Base-by-base conservation (phyloP, 2,113 vertebrate genomes). In the Chinchilla lanigera region DNA sequence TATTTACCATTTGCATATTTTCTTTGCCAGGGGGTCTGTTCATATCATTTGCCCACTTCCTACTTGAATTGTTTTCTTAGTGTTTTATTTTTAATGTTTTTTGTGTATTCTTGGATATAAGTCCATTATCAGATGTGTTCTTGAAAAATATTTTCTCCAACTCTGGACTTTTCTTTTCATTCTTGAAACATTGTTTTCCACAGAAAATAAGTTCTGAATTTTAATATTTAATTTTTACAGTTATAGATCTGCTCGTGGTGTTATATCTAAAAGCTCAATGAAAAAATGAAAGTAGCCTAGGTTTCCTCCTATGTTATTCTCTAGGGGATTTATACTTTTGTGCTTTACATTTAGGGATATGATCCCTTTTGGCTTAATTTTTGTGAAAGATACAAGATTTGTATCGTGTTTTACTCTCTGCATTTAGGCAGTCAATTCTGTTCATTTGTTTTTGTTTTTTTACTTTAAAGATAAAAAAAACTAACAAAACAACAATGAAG, bases 71-170 rank as follows among this genome's bases (percentile, higher is more conserved):
- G 12, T 50, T 73, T 73, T 26, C 69, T 44, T 5, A 11, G 41
- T 73, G n/a, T 73, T 26, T 73, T 24, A 10, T 44, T 24, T 93
- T 89, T 90, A 24, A 81, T 19, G 47, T 81, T 63, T 73, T 63
- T 63, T 73, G 35, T 47, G 16, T 63, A 86, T 94, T 89, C 81
- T 80, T 82, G 30, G 61, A 71, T 94, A 75, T 28, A 81, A 81
- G 11, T 38, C 41, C n/a, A 65, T 82, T 38, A 90, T 73, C 54
- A 73, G 67, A 33, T 94, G 71, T 1, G 17, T 73, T 9, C 82
- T 94, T 75, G 63, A 19, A 22, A 94, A 82, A 94, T 87, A 47
- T 94, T 90, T 96, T 83, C 75, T 65, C 38, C 56, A 67, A 69
- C 14, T 67, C 58, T 50, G 8, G 60, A 14, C 20, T 67, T 89